phyloP scores from a whole-genome alignment of 2,888 invertebrate species.

The Pogonocherus hispidulus region DNA sequence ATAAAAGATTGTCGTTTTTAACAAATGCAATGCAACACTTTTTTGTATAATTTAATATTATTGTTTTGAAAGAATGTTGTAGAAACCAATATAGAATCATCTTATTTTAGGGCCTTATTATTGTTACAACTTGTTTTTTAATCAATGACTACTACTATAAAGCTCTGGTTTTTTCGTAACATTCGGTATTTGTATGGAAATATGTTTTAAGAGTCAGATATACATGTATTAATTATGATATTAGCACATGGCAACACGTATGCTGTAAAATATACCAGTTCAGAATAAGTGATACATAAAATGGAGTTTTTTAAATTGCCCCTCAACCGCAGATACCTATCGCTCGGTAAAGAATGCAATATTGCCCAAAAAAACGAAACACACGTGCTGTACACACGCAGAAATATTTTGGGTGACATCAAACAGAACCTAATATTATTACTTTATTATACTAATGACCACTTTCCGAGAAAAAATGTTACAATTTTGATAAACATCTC shows the following conservation, averaged over 20 bases:
- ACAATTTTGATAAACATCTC: conserved; percentile 42
- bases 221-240: background rate
- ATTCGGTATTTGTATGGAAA: too few relatives aligned
- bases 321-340: conserved; percentile 27
- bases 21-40: too few relatives aligned
- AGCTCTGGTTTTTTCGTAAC: too few relatives aligned
- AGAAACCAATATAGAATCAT: too few relatives aligned
- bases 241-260: background rate
- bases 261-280: conserved; percentile 11
- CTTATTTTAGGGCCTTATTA: too few relatives aligned
- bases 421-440: conserved; percentile 35
- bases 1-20: too few relatives aligned
- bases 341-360: background rate
- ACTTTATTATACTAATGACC: conserved; percentile 41
- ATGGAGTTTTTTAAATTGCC: conserved; percentile 11
- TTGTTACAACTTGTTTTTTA: too few relatives aligned
- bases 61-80: too few relatives aligned
- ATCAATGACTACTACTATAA: too few relatives aligned
- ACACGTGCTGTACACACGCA: conserved; percentile 40
- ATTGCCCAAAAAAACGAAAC: conserved; percentile 19
- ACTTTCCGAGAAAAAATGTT: conserved; percentile 36
- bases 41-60: too few relatives aligned
- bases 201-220: too few relatives aligned
- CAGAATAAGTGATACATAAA: conserved; percentile 15
- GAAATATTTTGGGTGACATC: conserved; percentile 30